Conservation (phyloP, 2,888 invertebrate genomes). For the Ectobius pallidus region DNA sequence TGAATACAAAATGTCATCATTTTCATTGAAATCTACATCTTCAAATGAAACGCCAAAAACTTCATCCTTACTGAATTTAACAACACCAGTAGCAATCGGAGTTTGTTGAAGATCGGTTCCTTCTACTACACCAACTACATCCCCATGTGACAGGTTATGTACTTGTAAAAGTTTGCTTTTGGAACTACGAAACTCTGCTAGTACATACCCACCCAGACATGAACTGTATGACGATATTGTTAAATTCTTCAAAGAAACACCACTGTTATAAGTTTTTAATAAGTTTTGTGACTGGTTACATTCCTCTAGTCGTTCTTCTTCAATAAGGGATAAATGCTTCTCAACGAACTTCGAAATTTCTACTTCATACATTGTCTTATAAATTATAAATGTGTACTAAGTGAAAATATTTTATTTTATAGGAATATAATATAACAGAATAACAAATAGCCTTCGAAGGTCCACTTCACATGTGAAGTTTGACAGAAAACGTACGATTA, state of each 20-base stretch:
- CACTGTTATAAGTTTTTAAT: neutral
- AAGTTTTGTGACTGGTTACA: neutral
- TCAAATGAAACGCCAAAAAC: constrained; percentile 22
- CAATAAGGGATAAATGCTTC: neutral
- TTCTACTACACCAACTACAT: constrained; percentile 10
- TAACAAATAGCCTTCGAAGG: too few relatives aligned
- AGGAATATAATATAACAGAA: too few relatives aligned
- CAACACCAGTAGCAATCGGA: constrained; percentile 4
- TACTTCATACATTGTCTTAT: neutral
- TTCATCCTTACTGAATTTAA: neutral
- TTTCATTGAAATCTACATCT: constrained; percentile 15
- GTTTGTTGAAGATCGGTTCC: neutral
- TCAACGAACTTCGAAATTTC: neutral
- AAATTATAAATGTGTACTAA: too few relatives aligned
- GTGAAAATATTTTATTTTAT: too few relatives aligned
- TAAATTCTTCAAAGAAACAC: neutral
- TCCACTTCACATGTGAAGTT: too few relatives aligned
- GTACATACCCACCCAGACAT: constrained; percentile 6
- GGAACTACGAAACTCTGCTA: constrained; percentile 13
- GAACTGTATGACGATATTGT: neutral
- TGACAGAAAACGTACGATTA: too few relatives aligned
- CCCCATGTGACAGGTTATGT: constrained; percentile 3
- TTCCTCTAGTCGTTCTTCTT: neutral
- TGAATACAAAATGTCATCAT: neutral
- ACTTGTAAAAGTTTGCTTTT: neutral